Percentiles rank a stretch among this genome's conserved stretches.
Conservation (phyloP, 2,797 vertebrate species). For the Phataginus tetradactyla region DNA sequence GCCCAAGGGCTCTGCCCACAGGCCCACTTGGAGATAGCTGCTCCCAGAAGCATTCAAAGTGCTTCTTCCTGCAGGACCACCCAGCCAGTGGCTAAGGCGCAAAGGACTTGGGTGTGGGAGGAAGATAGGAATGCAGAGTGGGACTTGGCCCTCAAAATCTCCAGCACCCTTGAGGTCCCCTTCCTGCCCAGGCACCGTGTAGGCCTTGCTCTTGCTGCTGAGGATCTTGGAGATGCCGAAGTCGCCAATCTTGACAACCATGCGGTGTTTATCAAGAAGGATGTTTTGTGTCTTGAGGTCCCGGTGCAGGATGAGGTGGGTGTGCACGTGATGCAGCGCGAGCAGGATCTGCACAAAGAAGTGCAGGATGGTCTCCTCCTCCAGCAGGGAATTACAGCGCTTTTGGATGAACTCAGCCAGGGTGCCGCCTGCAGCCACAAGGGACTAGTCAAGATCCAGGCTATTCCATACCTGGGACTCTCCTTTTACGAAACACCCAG, state of each 20-base stretch:
- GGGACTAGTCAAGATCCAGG: not conserved
- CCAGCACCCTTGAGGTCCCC: not conserved
- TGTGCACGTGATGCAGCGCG: constrained; percentile 97
- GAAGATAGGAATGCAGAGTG: not conserved
- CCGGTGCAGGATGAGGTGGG: constrained; percentile 97
- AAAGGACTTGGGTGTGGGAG: not conserved
- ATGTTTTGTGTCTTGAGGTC: constrained; percentile 99
- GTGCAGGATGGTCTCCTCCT: constrained; percentile 98
- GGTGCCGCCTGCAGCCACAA: constrained; percentile 91
- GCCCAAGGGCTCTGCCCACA: not conserved
- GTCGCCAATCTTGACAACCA: constrained; percentile 98
- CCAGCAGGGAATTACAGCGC: constrained; percentile 96
- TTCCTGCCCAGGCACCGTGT: constrained; percentile 90
- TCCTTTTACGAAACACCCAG: not conserved
- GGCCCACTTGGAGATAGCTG: not conserved
- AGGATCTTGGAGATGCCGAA: constrained; percentile 99
- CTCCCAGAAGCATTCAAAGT: not conserved
- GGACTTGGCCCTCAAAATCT: not conserved
- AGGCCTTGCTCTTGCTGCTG: constrained; percentile 99
- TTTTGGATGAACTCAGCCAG: constrained; percentile 98
- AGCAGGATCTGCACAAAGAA: constrained; percentile 99
- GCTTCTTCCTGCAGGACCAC: not conserved
- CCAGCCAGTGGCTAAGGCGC: not conserved
- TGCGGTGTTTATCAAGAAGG: constrained; percentile 97
- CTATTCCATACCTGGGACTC: not conserved